Evolutionary conservation across 2,113 vertebrate genomes (phyloP).

Genomic region (Ophthalmotilapia sp.): DNA sequence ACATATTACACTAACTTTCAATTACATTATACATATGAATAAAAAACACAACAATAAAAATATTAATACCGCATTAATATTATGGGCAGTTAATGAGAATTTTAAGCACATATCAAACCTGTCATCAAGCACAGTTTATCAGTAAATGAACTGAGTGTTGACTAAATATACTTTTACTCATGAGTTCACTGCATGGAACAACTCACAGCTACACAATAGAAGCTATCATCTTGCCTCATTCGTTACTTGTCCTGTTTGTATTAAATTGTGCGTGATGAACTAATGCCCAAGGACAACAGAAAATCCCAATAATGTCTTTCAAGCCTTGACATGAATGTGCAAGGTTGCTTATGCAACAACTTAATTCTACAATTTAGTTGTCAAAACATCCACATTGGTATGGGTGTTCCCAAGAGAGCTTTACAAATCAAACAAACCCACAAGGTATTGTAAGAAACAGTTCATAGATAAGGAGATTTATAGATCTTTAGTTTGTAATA

Average conservation of each 20-base stretch:
- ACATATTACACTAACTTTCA: background rate
- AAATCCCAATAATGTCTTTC: background rate
- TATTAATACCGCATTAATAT: background rate
- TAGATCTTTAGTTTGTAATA: background rate
- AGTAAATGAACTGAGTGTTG: background rate
- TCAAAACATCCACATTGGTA: background rate
- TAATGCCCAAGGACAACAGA: background rate
- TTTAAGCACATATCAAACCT: background rate
- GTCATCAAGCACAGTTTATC: background rate
- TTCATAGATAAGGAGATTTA: background rate
- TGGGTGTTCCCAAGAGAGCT: background rate
- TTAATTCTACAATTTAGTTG: background rate
- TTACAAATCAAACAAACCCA: background rate
- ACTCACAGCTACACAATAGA: background rate
- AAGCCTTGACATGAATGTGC: background rate
- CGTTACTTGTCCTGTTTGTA: background rate
- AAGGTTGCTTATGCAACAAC: background rate
- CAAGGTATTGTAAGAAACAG: background rate
- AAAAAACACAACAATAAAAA: background rate
- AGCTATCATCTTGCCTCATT: background rate
- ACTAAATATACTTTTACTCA: background rate
- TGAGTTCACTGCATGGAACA: background rate
- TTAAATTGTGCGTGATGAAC: background rate
- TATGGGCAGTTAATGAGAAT: background rate
- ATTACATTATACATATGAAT: background rate